phyloP scores from a whole-genome alignment of 2,113 vertebrate species.

The Rhynchomys soricoides region DNA sequence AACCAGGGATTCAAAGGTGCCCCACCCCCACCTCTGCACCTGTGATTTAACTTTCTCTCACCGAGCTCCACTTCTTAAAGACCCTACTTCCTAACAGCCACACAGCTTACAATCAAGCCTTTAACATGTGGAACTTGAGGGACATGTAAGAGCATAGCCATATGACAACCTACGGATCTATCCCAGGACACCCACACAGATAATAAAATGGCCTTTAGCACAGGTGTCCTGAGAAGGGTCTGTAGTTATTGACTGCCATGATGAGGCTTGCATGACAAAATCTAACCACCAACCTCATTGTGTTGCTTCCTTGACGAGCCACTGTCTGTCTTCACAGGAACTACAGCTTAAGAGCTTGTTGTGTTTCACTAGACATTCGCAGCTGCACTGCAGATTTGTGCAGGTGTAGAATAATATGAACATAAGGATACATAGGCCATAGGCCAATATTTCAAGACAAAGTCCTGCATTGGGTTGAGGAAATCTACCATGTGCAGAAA shows the following conservation, averaged over 20 bases:
- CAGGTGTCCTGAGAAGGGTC: neutral
- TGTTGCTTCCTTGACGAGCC: neutral
- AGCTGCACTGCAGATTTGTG: neutral
- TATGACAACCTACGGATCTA: neutral
- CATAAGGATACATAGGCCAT: neutral
- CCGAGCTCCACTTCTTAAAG: neutral
- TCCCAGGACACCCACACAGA: neutral
- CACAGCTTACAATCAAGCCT: neutral
- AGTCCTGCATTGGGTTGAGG: neutral
- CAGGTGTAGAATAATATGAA: neutral
- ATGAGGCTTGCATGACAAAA: neutral
- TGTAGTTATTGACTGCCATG: neutral
- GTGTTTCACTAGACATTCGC: neutral
- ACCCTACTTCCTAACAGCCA: neutral
- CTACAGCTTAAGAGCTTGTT: neutral
- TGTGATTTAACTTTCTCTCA: neutral
- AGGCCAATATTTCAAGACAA: slow-evolving; percentile 28
- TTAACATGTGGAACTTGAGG: neutral
- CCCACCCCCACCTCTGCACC: too few relatives aligned
- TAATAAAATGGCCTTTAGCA: neutral
- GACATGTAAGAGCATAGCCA: neutral
- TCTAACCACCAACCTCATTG: neutral
- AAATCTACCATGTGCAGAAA: neutral
- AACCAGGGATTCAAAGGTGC: neutral
- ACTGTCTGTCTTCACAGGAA: slow-evolving; percentile 49